Conservation (phyloP, 2,113 vertebrate genomes). For the Pardalotus punctatus region DNA sequence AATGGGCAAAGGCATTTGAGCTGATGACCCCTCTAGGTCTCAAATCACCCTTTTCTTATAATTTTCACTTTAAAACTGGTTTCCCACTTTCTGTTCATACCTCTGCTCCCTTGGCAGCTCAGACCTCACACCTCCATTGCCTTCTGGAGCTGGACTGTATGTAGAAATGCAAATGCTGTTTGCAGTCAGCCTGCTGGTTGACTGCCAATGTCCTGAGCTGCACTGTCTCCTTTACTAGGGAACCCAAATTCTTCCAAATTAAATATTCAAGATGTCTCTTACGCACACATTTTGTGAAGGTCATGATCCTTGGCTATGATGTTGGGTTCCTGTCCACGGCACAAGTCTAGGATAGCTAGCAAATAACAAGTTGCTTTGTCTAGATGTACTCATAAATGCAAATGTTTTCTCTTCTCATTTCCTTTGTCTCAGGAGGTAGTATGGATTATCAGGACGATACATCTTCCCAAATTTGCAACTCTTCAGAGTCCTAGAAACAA, state of each 20-base stretch:
- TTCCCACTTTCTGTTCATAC: neutral
- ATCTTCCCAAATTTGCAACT: neutral
- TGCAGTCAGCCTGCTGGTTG: neutral
- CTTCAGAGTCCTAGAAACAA: neutral
- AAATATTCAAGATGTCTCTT: neutral
- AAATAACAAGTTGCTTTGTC: neutral
- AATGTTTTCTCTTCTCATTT: neutral
- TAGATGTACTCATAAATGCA: neutral
- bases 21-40: neutral
- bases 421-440: neutral
- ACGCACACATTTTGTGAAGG: fast-evolving
- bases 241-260: neutral
- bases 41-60: neutral
- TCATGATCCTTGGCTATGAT: neutral
- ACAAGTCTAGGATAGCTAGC: neutral
- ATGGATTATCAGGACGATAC: neutral
- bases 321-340: neutral
- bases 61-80: neutral
- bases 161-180: neutral
- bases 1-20: neutral
- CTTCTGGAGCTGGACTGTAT: neutral
- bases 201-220: neutral
- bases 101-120: neutral
- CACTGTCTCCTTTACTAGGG: neutral
- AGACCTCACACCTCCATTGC: neutral